Conservation (phyloP, 2,888 invertebrate genomes). For the Timandra comae region DNA sequence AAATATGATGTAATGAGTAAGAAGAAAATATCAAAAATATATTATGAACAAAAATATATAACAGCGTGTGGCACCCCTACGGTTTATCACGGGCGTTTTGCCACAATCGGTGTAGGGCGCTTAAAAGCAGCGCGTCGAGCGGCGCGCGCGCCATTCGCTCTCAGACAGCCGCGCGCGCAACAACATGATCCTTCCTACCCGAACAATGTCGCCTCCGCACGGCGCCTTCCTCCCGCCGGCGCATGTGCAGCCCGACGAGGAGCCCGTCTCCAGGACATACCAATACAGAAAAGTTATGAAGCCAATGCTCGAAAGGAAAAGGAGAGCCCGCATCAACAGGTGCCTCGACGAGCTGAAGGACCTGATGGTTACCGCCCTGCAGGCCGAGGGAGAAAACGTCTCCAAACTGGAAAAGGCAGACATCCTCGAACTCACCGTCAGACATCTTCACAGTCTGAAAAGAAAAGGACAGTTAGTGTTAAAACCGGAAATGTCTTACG, state of each 20-base stretch:
- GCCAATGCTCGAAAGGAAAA: conserved; percentile 91
- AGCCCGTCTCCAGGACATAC: conserved; percentile 90
- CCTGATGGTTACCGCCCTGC: conserved; percentile 89
- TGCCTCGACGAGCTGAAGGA: conserved; percentile 93
- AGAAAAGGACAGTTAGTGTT: conserved; percentile 79
- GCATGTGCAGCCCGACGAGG: conserved; percentile 61
- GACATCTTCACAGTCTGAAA: conserved; percentile 88
- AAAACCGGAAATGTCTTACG: conserved; percentile 81
- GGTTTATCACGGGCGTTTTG: conserved; percentile 73
- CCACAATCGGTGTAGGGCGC: conserved; percentile 73
- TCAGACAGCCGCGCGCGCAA: conserved; percentile 63
- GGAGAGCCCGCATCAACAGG: conserved; percentile 91
- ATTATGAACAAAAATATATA: no score
- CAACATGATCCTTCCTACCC: conserved; percentile 69
- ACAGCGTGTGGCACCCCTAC: conserved; percentile 58
- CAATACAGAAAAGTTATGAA: conserved; percentile 96
- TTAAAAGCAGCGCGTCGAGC: conserved; percentile 58
- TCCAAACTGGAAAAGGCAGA: conserved; percentile 92
- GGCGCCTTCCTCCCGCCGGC: conserved; percentile 71
- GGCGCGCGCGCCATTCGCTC: conserved; percentile 72
- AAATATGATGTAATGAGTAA: no score
- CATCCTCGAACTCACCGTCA: conserved; percentile 89
- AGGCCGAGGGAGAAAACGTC: conserved; percentile 92
- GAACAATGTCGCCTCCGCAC: conserved; percentile 69
- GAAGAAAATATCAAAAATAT: no score